Base-by-base conservation (phyloP, 1,140 invertebrate species). In the Harpegnathos saltator region DNA sequence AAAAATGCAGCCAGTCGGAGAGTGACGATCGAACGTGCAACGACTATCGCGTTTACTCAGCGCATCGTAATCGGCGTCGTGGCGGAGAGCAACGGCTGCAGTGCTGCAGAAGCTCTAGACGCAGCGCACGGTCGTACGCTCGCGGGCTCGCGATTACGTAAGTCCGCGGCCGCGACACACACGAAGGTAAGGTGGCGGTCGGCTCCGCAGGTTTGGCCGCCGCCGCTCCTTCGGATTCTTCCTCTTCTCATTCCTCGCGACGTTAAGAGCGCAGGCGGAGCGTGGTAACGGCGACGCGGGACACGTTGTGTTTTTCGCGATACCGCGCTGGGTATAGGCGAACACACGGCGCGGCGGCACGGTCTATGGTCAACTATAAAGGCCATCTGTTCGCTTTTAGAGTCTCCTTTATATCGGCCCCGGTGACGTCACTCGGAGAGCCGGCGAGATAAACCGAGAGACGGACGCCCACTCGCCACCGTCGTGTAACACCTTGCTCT, bases 361-460 rank as follows among this genome's bases (percentile, higher is more conserved):
- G 80, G 71, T 56, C 77, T 91, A 87, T 85, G 56, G 73, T 88
- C 77, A 85, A 87, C 85, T 89, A 91, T 91, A 91, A 91, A 91
- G 89, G 89, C 90, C 90, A 91, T 93, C 91, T 92, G 90, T 91
- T 89, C 85, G 89, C 89, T 91, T 92, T 93, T 91, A 90, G 85
- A 87, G 85, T 86, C 83, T 86, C 68, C 85, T 85, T 89, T 88
- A 89, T 90, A 72, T 72, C 44, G 78, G 24, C 33, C n/a, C 14
- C 44, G 75, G 62, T 92, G 91, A 92, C 91, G 90, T 91, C 90
- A 92, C 82, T 29, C 74, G 59, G n/a, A n/a, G n/a, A 50, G 22
- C 38, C 65, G 77, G 77, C 62, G 61, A 87, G 85, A n/a, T n/a
- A n/a, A n/a, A n/a, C n/a, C n/a, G n/a, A 80, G 38, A 80, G 85